Percentiles rank a stretch among this genome's conserved stretches.
phyloP scores from a whole-genome alignment of 2,888 invertebrate species.

The Leptopilina myrica region DNA sequence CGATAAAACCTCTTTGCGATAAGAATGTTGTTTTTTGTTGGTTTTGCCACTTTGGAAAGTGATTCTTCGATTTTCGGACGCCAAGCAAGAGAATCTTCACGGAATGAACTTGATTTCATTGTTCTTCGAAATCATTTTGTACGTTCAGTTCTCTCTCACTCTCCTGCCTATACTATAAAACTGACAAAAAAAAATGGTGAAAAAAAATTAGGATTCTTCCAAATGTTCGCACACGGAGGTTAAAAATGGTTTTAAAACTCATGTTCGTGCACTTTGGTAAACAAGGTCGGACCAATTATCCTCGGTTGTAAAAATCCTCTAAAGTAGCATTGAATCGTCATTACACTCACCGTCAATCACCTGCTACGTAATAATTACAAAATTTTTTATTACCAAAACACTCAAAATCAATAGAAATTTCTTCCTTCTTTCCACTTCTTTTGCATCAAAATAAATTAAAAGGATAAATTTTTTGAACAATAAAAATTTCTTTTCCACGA shows the following conservation, averaged over 20 bases:
- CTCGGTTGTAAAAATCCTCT: constrained; percentile 41
- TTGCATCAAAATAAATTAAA: neutral
- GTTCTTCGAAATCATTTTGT: constrained; percentile 59
- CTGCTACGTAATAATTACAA: constrained; percentile 32
- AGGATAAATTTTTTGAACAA: too few species aligned
- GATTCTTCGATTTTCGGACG: constrained; percentile 50
- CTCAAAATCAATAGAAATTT: constrained; percentile 15
- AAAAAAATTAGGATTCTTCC: constrained; percentile 30
- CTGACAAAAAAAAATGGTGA: constrained; percentile 6
- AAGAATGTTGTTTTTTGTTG: constrained; percentile 33
- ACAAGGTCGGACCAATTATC: constrained; percentile 48
- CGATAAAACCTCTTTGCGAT: constrained; percentile 34
- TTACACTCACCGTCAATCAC: constrained; percentile 30
- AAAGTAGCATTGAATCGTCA: constrained; percentile 20
- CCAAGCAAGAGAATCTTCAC: constrained; percentile 43
- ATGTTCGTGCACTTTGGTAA: constrained; percentile 42
- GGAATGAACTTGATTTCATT: constrained; percentile 60
- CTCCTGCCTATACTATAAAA: constrained; percentile 15
- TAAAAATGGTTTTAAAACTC: constrained; percentile 40
- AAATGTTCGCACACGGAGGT: constrained; percentile 39
- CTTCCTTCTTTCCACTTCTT: neutral
- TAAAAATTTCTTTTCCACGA: too few species aligned
- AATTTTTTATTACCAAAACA: constrained; percentile 2
- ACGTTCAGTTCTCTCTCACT: constrained; percentile 17
- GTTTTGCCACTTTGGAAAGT: constrained; percentile 33